phyloP scores from a whole-genome alignment of 2,797 vertebrate species.

The Pygocentrus nattereri region DNA sequence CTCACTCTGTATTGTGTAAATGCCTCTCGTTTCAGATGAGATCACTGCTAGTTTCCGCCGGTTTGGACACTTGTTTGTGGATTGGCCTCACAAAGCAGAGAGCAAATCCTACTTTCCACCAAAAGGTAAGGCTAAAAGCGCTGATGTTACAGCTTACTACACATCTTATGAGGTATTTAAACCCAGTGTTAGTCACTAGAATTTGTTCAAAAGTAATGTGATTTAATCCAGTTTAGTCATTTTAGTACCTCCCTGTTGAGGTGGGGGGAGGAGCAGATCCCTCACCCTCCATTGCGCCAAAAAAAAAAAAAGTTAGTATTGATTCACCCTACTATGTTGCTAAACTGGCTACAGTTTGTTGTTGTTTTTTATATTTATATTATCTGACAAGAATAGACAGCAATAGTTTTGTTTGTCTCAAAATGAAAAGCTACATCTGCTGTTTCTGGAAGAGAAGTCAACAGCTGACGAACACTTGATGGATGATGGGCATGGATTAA shows the following conservation, averaged over 20 bases:
- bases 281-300: too few relatives aligned
- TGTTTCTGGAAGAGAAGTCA: not conserved
- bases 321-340: not conserved
- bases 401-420: too few relatives aligned
- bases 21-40: slow-evolving; percentile 83
- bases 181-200: too few relatives aligned
- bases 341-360: not conserved
- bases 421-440: not conserved
- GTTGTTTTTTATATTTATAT: too few relatives aligned
- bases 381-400: not conserved
- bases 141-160: not conserved
- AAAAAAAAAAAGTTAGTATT: too few relatives aligned
- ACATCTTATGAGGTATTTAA: too few relatives aligned
- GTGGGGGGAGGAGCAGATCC: too few relatives aligned
- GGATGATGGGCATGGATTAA: too few relatives aligned
- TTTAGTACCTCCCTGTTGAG: too few relatives aligned
- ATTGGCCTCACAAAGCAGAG: slow-evolving; percentile 99
- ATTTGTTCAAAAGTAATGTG: too few relatives aligned
- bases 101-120: slow-evolving; percentile 99
- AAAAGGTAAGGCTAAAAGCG: slow-evolving; percentile 83
- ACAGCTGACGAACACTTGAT: not conserved
- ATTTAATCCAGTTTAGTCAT: too few relatives aligned
- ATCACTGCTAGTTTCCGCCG: slow-evolving; percentile 98
- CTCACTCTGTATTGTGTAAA: not conserved
- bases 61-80: slow-evolving; percentile 98